Percentiles rank a stretch among this genome's conserved stretches.
phyloP scores from a whole-genome alignment of 1,140 invertebrate genomes.

The Philotrypesis tridentata region DNA sequence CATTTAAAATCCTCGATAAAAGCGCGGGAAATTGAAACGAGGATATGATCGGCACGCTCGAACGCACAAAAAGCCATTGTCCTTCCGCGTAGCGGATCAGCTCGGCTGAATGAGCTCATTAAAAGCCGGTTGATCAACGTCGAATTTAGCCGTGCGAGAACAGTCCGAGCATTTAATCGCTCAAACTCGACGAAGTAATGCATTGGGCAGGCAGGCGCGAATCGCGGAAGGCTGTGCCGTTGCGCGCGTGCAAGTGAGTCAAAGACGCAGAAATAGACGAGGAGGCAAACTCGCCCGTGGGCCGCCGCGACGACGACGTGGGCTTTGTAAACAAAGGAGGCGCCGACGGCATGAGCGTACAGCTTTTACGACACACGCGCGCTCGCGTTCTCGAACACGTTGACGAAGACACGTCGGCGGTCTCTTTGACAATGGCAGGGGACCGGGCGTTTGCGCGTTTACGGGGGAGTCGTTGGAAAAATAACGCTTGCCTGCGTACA shows the following conservation, averaged over 20 bases:
- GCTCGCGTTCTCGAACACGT: not conserved
- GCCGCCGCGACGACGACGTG: slow-evolving; percentile 52
- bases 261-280: slow-evolving; percentile 18
- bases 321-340: slow-evolving; percentile 68
- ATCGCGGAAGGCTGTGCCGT: not conserved
- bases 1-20: too few species aligned
- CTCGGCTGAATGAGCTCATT: slow-evolving; percentile 25
- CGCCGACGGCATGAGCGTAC: slow-evolving; percentile 60
- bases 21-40: too few species aligned
- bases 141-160: slow-evolving; percentile 33
- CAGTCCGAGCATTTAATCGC: slow-evolving; percentile 34
- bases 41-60: too few species aligned
- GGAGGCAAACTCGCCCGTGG: slow-evolving; percentile 42
- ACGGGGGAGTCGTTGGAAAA: not conserved
- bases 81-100: not conserved
- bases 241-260: not conserved
- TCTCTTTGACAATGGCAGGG: slow-evolving; percentile 28
- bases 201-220: too few species aligned
- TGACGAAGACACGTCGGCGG: slow-evolving; percentile 3
- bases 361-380: slow-evolving; percentile 66
- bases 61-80: not conserved
- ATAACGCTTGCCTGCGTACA: not conserved
- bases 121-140: slow-evolving; percentile 36
- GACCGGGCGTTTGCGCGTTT: not conserved
- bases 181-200: slow-evolving; percentile 2